Base-by-base conservation (phyloP, 1,140 invertebrate species). In the Drosophila nigrodunni region DNA sequence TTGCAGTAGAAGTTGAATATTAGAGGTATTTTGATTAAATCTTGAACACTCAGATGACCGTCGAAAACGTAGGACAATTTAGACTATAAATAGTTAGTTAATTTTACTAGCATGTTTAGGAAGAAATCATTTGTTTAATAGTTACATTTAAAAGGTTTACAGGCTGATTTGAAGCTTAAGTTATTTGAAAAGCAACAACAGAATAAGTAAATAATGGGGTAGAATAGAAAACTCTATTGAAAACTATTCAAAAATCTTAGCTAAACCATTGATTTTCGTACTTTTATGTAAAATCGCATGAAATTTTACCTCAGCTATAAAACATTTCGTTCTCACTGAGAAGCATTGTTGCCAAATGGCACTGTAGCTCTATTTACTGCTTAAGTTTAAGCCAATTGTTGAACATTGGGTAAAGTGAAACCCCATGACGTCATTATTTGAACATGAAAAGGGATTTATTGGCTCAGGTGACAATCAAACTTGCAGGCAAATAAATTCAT, bases 401-500 rank as follows among this genome's bases (percentile, higher is more conserved):
- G 15, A 47, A 10, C 7, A 18, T 9, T 47, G 46, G 46, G 18
- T 21, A 21, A 18, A 47, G 10, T 30, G 25, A 30, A 34, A 25
- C 10, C 11, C 10, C 49, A 30, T 57, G 54, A 57, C 54, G 18
- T 57, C 54, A 57, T 43, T 21, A 35, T 39, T 9, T 8, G 34
- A 41, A 41, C 54, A 41, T 41, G 34, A 55, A 39, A n/a, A 15
- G 13, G 52, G 35, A 39, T 39, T 57, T 18, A 4, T 41, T 41
- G 54, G 35, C 54, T 57, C 41, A 39, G 62, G 58, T 76, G 67
- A 59, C 78, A 76, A 49, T 49, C 62, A 15, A n/a, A 71, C 41
- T 60, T 61, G 41, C 64, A 55, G 59, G 54, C 54, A 49, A 54
- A 64, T 77, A 77, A 74, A 77, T 77, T 74, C 47, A 47, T 57